Conservation (phyloP, 1,140 invertebrate genomes). For the Ptiloglossa arizonensis region DNA sequence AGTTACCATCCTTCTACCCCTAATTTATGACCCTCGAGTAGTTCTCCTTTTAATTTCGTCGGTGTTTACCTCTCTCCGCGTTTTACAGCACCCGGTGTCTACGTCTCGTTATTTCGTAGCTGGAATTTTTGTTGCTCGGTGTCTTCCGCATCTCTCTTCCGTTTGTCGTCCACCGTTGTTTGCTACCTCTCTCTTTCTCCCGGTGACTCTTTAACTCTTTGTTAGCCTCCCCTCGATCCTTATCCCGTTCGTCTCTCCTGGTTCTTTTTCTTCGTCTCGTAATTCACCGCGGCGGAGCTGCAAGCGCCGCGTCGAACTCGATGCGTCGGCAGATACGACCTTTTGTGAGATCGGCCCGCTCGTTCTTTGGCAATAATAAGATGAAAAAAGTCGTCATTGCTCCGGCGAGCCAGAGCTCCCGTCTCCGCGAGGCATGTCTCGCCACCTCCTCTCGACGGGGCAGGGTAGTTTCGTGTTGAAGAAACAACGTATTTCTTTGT, state of each 20-base stretch:
- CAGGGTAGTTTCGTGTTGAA: neutral
- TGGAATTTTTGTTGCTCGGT: too few relatives aligned
- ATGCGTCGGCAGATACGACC: conserved; percentile 57
- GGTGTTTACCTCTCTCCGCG: neutral
- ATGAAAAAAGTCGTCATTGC: conserved; percentile 35
- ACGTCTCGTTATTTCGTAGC: neutral
- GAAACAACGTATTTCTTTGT: conserved; percentile 19
- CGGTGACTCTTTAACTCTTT: conserved; percentile 34
- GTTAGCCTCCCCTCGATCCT: conserved; percentile 35
- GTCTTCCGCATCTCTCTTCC: too few relatives aligned
- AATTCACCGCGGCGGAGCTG: conserved; percentile 40
- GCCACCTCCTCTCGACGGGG: neutral
- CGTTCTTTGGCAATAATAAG: conserved; percentile 53
- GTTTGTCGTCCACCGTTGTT: neutral
- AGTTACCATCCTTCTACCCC: too few relatives aligned
- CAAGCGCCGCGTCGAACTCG: conserved; percentile 39
- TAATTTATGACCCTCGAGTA: too few relatives aligned
- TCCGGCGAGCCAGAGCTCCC: conserved; percentile 26
- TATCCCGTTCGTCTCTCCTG: conserved; percentile 6
- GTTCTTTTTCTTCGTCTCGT: conserved; percentile 28
- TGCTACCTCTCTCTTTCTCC: neutral
- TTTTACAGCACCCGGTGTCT: neutral
- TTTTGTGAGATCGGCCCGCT: conserved; percentile 47
- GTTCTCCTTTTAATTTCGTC: neutral
- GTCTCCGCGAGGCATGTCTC: conserved; percentile 38